Conservation (phyloP, 2,797 vertebrate species). For the Eremophila alpestris region DNA sequence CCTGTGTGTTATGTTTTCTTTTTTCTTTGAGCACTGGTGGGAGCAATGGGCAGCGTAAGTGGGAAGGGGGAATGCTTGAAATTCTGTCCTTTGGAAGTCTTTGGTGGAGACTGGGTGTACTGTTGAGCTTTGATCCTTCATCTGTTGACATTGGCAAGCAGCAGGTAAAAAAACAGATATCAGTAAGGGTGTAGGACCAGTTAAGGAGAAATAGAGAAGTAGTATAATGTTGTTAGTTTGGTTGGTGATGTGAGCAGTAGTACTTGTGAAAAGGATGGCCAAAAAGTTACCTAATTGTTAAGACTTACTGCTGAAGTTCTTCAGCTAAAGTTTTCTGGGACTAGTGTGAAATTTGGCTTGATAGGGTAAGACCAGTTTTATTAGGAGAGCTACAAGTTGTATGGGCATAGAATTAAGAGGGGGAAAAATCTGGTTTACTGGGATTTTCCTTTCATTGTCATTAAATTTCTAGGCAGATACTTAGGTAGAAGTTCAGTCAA, state of each 20-base stretch:
- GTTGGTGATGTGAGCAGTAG: background rate
- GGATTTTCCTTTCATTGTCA: background rate
- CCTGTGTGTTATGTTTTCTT: background rate
- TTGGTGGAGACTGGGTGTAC: background rate
- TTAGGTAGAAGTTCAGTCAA: background rate
- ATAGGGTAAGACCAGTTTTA: background rate
- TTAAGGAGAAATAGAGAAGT: background rate
- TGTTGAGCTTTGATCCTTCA: background rate
- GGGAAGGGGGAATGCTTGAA: conserved; percentile 13
- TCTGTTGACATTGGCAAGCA: background rate
- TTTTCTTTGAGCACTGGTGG: background rate
- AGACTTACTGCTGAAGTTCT: background rate
- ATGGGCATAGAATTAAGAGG: background rate
- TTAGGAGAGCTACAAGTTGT: background rate
- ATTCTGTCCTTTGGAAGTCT: background rate
- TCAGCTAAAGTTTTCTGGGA: background rate
- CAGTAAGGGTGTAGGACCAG: background rate
- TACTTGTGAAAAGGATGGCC: fast-evolving
- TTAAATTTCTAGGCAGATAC: background rate
- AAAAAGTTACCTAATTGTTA: background rate
- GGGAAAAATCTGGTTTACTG: fast-evolving
- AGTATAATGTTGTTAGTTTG: background rate
- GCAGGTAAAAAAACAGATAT: background rate
- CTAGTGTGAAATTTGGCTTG: background rate
- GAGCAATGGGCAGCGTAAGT: background rate